Percentiles rank a stretch among this genome's conserved stretches.
Evolutionary conservation across 2,888 invertebrate genomes (phyloP).

Genomic region (Drosophila austrosaltans): DNA sequence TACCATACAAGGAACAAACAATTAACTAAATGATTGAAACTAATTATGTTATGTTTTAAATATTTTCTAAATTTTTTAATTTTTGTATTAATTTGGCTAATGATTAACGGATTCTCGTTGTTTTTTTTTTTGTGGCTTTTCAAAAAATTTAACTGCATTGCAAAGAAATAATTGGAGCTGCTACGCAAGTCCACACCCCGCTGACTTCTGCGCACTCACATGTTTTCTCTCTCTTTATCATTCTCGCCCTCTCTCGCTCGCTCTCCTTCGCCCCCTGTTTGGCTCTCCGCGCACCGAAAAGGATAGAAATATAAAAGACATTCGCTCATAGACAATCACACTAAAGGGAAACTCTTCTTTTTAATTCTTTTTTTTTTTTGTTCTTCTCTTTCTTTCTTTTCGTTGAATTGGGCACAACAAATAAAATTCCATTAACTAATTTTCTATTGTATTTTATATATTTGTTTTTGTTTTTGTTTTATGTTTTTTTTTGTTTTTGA

Average conservation of each 20-base stretch:
- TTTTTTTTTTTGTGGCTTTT: background rate
- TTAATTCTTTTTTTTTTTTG: constrained; percentile 16
- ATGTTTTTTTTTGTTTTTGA: constrained; percentile 4
- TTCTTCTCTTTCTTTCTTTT: constrained; percentile 11
- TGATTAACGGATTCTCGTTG: background rate
- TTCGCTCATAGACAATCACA: constrained; percentile 28
- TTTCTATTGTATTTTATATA: constrained; percentile 16
- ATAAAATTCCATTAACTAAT: constrained; percentile 27
- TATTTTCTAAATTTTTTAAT: background rate
- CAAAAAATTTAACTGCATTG: background rate
- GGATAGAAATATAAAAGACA: constrained; percentile 7
- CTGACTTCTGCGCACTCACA: constrained; percentile 25
- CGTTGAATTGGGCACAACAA: constrained; percentile 44
- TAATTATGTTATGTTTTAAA: background rate
- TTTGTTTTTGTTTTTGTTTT: constrained; percentile 30
- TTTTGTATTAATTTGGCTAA: background rate
- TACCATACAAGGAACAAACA: background rate
- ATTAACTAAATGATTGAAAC: background rate
- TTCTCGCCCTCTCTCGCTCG: background rate
- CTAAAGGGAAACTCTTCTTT: constrained; percentile 2
- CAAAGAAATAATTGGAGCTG: constrained; percentile 19
- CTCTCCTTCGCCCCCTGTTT: background rate
- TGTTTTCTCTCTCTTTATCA: background rate
- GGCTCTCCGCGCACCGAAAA: constrained; percentile 55
- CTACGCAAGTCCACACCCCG: constrained; percentile 39